A percentile compares a stretch with the other conserved stretches of the same genome.
Evolutionary conservation across 1,140 invertebrate genomes (phyloP).

Genomic region (Phthorimaea operculella): DNA sequence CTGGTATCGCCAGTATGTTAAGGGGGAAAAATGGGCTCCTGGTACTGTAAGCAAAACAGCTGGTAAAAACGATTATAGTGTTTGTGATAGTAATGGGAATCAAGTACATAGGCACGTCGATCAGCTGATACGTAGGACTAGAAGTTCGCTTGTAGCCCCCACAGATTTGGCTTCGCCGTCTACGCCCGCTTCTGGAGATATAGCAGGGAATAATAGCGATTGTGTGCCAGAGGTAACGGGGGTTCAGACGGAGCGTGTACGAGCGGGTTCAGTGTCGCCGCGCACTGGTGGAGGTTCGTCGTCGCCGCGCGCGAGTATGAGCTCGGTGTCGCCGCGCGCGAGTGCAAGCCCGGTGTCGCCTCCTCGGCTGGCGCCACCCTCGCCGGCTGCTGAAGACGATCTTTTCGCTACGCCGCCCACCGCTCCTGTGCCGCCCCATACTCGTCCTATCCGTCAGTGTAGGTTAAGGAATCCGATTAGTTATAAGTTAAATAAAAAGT

Average conservation of each 20-base stretch:
- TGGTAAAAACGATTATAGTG: background rate
- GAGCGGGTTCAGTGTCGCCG: background rate
- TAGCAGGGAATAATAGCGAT: background rate
- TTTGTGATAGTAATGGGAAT: conserved; percentile 3
- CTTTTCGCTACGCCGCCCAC: background rate
- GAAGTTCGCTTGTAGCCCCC: conserved; percentile 4
- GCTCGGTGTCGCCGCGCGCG: background rate
- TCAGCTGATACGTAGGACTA: conserved; percentile 3
- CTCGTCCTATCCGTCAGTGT: background rate
- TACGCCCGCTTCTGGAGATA: background rate
- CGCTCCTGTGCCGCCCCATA: background rate
- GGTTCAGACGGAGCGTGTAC: background rate
- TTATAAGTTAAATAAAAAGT: background rate
- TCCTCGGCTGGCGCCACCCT: background rate
- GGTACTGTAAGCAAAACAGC: background rate
- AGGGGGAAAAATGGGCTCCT: conserved; percentile 9
- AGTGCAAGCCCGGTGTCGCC: background rate
- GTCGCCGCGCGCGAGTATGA: background rate
- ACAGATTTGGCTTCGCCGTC: background rate
- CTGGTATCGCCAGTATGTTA: background rate
- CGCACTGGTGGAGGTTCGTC: background rate
- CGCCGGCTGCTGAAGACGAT: background rate
- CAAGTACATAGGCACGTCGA: conserved; percentile 6
- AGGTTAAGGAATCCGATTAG: background rate
- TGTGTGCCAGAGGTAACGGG: background rate